phyloP scores from a whole-genome alignment of 2,797 vertebrate species.

The Sardinella longiceps region DNA sequence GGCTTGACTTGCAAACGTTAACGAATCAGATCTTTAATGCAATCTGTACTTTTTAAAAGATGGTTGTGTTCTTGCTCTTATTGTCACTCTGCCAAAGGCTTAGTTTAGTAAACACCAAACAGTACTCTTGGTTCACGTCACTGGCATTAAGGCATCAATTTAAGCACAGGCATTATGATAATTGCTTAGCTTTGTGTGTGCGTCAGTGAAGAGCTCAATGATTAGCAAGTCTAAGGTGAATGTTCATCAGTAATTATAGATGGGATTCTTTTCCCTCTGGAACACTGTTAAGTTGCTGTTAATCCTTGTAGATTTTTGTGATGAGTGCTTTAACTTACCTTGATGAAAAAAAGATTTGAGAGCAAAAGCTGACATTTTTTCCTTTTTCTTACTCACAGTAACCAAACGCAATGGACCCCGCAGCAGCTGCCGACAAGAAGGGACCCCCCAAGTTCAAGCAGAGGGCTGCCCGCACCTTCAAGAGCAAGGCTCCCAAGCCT shows the following conservation, averaged over 20 bases:
- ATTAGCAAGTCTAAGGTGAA: neutral
- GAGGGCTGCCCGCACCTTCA: constrained; percentile 60
- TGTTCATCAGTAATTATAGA: neutral
- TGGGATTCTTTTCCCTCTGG: neutral
- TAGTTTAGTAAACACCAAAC: too few species aligned
- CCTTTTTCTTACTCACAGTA: neutral
- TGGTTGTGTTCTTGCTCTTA: too few species aligned
- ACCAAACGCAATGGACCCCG: constrained; percentile 41
- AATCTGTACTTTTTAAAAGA: too few species aligned
- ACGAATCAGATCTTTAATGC: too few species aligned
- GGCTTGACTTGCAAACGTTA: too few species aligned
- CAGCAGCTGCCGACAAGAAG: constrained; percentile 50
- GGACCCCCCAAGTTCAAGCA: constrained; percentile 64
- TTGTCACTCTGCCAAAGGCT: too few species aligned
- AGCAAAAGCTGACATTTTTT: neutral
- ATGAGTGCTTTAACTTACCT: neutral
- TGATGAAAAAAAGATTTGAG: neutral
- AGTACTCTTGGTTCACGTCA: too few species aligned
- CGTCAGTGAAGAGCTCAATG: neutral
- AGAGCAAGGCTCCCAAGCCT: constrained; percentile 67
- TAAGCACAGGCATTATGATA: neutral
- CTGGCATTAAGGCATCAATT: neutral
- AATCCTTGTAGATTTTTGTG: neutral
- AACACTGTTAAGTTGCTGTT: too few species aligned
- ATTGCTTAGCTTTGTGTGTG: neutral